A percentile compares a stretch with the other conserved stretches of the same genome.
Evolutionary conservation across 2,113 vertebrate species (phyloP).

Genomic region (Sylvilagus bachmani): DNA sequence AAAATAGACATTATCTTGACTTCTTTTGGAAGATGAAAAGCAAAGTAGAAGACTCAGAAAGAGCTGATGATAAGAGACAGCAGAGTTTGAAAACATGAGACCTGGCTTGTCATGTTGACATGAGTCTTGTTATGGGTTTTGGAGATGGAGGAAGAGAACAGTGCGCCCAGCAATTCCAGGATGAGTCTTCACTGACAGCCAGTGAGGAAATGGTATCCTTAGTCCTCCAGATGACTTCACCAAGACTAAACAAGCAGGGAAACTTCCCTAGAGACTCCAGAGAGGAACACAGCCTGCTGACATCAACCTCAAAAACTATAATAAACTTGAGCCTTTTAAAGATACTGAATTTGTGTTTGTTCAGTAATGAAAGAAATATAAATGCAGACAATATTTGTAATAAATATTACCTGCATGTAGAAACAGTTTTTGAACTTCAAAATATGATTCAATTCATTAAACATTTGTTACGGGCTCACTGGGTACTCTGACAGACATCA

Average conservation of each 20-base stretch:
- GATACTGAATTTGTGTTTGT: not conserved
- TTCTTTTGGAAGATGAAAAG: not conserved
- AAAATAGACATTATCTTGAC: not conserved
- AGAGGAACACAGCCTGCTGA: not conserved
- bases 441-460: conserved; percentile 13
- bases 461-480: not conserved
- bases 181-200: not conserved
- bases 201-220: not conserved
- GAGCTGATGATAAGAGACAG: not conserved
- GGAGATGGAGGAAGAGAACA: not conserved
- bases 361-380: not conserved
- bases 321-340: not conserved
- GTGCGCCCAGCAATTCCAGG: not conserved
- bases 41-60: not conserved
- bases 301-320: not conserved
- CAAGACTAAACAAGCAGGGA: not conserved
- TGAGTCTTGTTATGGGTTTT: not conserved
- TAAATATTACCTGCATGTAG: not conserved
- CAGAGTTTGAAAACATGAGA: not conserved
- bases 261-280: not conserved
- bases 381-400: not conserved
- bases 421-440: conserved; percentile 24
- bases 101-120: no score
- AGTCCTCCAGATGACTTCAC: not conserved
- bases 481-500: not conserved